Percentiles rank a stretch among this genome's conserved stretches.
Conservation (phyloP, 2,113 vertebrate genomes). For the Elachura formosa region DNA sequence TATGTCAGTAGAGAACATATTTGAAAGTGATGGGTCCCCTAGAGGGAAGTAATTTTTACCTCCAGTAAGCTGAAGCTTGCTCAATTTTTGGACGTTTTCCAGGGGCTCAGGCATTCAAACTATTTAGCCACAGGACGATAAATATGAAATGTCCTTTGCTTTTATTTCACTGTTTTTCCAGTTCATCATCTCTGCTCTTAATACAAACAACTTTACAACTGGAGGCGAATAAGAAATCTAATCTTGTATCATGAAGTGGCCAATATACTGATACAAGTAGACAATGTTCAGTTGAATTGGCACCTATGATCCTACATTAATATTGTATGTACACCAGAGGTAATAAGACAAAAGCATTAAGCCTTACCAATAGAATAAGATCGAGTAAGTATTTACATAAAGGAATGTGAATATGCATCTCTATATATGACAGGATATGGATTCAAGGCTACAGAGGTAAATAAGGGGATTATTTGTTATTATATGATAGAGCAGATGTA, state of each 20-base stretch:
- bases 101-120: neutral
- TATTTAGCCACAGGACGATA: conserved; percentile 44
- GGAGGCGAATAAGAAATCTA: conserved; percentile 1
- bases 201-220: neutral
- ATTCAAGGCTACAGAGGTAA: neutral
- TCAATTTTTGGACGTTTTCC: neutral
- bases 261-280: neutral
- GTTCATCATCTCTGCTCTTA: conserved; percentile 6
- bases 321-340: neutral
- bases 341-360: neutral
- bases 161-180: conserved; percentile 4
- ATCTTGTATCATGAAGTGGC: neutral
- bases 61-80: neutral
- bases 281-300: neutral
- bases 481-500: neutral
- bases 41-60: neutral
- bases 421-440: neutral
- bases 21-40: neutral
- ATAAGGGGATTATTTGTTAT: neutral
- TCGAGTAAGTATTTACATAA: neutral
- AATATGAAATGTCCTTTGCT: conserved; percentile 38
- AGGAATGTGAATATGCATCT: neutral
- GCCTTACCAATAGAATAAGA: neutral
- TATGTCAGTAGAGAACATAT: neutral
- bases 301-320: neutral